Evolutionary conservation across 2,888 invertebrate species (phyloP).

Genomic region (Tanypteryx hageni): DNA sequence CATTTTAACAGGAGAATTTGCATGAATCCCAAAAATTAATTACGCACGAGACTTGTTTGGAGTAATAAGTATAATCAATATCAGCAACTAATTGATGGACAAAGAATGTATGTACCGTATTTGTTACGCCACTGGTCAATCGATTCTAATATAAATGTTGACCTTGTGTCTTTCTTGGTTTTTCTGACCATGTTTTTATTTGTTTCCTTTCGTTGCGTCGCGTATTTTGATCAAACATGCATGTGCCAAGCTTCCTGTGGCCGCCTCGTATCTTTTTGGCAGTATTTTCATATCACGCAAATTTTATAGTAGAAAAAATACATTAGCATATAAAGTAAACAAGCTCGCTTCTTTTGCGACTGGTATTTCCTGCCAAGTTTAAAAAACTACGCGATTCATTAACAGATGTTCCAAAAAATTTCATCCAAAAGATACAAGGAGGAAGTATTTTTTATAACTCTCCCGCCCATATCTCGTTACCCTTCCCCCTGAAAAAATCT

Average conservation of each 20-base stretch:
- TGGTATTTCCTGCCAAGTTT: not conserved
- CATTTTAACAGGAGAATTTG: no score
- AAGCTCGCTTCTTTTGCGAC: not conserved
- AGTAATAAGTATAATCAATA: no score
- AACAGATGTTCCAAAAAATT: slow-evolving; percentile 3
- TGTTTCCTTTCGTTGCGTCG: not conserved
- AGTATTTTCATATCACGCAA: not conserved
- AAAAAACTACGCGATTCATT: not conserved
- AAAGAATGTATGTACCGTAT: no score
- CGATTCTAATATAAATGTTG: no score
- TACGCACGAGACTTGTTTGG: no score
- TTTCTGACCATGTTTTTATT: not conserved
- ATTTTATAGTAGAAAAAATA: not conserved
- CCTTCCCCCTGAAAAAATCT: no score
- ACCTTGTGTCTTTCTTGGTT: not conserved
- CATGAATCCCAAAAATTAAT: no score
- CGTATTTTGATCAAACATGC: not conserved
- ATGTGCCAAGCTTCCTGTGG: not conserved
- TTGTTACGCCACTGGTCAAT: no score
- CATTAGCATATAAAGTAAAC: not conserved
- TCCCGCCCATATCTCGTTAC: no score
- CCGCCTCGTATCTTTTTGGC: not conserved
- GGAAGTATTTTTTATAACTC: not conserved
- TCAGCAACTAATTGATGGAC: no score
- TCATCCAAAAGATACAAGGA: not conserved